phyloP scores from a whole-genome alignment of 2,888 invertebrate species.

The Rhamphomyia laevipes region DNA sequence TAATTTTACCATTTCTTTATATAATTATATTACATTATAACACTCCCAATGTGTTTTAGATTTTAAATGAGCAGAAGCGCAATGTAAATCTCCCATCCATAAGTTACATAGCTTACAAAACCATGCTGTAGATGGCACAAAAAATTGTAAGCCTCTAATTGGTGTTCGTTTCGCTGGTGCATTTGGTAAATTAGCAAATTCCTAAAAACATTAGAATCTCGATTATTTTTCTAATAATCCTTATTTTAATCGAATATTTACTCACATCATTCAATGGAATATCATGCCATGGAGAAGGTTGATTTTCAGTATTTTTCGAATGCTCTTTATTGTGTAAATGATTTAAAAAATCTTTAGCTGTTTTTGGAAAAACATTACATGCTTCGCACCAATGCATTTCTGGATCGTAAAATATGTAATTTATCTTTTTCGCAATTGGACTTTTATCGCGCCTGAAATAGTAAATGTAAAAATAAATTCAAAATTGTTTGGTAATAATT shows the following conservation, averaged over 20 bases:
- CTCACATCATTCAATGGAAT: constrained; percentile 28
- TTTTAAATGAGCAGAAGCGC: constrained; percentile 76
- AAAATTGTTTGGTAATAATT: background rate
- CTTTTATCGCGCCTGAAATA: constrained; percentile 14
- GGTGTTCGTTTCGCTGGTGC: constrained; percentile 68
- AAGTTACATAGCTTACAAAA: constrained; percentile 78
- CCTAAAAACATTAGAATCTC: constrained; percentile 24
- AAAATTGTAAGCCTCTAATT: constrained; percentile 77
- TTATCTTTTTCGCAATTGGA: constrained; percentile 41
- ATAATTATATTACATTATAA: constrained; percentile 50
- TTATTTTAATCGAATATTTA: constrained; percentile 1
- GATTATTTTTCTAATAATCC: background rate
- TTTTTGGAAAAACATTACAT: constrained; percentile 76
- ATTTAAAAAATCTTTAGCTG: constrained; percentile 73
- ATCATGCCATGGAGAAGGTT: constrained; percentile 36
- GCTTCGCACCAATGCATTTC: constrained; percentile 84
- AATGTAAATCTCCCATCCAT: constrained; percentile 82
- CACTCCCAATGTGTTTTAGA: constrained; percentile 66
- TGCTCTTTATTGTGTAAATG: constrained; percentile 73
- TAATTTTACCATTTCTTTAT: background rate
- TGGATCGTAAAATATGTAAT: constrained; percentile 77
- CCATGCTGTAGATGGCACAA: constrained; percentile 79
- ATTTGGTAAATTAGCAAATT: constrained; percentile 55
- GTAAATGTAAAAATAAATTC: background rate
- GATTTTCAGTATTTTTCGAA: constrained; percentile 37